Evolutionary conservation across 1,140 invertebrate genomes (phyloP), one percentile per base, ranked within the genome.

Genomic region (Drosophila orosa): DNA sequence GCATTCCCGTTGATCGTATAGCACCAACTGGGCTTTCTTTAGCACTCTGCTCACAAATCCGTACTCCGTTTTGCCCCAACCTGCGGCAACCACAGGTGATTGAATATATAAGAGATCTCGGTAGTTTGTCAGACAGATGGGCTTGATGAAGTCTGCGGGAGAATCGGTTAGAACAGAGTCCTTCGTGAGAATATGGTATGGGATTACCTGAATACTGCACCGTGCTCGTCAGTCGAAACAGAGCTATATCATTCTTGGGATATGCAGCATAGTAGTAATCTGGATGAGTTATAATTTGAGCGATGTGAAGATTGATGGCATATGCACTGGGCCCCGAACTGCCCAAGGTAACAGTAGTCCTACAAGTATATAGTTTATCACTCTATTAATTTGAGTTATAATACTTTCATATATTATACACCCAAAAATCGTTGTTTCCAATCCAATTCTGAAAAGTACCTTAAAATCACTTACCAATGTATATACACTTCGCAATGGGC

Each of bases 101-200:
- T 17, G 15, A 5, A 19, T 0, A 12, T 25, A 5, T n/a, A 57
- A 57, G 0, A 17, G 12, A 15, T 27, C 19, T 7, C 10, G 19
- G 35, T 40, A 19, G 37, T 24, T 57, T 24, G 27, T 27, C 39
- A 58, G 17, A 22, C 56, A 58, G 25, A 58, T 44, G 9, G 56
- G 56, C 13, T 22, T 19, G 10, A 58, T 44, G 13, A 3, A 31
- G 7, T 13, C 56, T 58, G 3, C 9, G 8, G 24, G 3, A 13
- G 1, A n/a, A n/a, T 3, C 3, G 4, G 27, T 52, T 13, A 52
- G 35, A 13, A 37, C 2, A 8, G n/a, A 8, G n/a, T 3, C 13
- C 3, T 2, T n/a, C 1, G 5, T 3, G 10, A 2, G 8, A 22
- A 19, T 15, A 8, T 12, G 17, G 9, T 5, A 13, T 1, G 5